A percentile compares a stretch with the other conserved stretches of the same genome.
These are phyloP conservation scores for Timandra comae DNA, from an alignment of 2,888 invertebrate species.

Conservation along the genomic window DNA sequence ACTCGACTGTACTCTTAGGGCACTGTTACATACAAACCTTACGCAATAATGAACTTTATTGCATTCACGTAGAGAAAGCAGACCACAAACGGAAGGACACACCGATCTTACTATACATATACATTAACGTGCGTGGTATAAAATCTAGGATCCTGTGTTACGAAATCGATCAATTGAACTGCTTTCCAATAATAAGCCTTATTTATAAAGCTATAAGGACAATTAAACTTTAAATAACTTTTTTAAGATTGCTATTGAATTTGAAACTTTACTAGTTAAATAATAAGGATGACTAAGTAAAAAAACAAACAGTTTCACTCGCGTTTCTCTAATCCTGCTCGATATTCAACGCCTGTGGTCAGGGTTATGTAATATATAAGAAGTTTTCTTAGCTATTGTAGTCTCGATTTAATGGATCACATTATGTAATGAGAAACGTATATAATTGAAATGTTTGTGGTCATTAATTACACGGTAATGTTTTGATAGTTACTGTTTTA, in stretches of 20 bases:
- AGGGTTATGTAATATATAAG: slow-evolving; percentile 21
- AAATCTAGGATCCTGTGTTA: slow-evolving; percentile 45
- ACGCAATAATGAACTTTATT: no score
- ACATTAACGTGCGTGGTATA: slow-evolving; percentile 47
- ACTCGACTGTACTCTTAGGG: slow-evolving; percentile 37
- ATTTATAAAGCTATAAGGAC: no score
- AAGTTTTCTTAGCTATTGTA: slow-evolving; percentile 19
- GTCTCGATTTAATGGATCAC: slow-evolving; percentile 10
- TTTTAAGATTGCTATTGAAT: slow-evolving; percentile 20
- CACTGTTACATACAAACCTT: slow-evolving; percentile 26
- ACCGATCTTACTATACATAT: slow-evolving; percentile 34
- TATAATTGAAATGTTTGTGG: no score
- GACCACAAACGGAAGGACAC: slow-evolving; percentile 51
- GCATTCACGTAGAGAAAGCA: slow-evolving; percentile 67
- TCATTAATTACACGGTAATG: not conserved
- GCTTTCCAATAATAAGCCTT: slow-evolving; percentile 17
- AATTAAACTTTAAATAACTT: no score
- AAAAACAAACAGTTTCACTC: slow-evolving; percentile 7
- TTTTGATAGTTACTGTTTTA: no score
- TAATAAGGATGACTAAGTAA: slow-evolving; percentile 19
- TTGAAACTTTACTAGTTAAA: slow-evolving; percentile 20
- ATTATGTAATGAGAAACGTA: slow-evolving; percentile 11
- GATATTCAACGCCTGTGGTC: slow-evolving; percentile 19
- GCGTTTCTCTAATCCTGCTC: slow-evolving; percentile 19
- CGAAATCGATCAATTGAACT: slow-evolving; percentile 23